A percentile compares a stretch with the other conserved stretches of the same genome.
These are phyloP conservation scores for Chymomyza procnemis DNA, from an alignment of 2,888 invertebrate species.

Conservation along the genomic window DNA sequence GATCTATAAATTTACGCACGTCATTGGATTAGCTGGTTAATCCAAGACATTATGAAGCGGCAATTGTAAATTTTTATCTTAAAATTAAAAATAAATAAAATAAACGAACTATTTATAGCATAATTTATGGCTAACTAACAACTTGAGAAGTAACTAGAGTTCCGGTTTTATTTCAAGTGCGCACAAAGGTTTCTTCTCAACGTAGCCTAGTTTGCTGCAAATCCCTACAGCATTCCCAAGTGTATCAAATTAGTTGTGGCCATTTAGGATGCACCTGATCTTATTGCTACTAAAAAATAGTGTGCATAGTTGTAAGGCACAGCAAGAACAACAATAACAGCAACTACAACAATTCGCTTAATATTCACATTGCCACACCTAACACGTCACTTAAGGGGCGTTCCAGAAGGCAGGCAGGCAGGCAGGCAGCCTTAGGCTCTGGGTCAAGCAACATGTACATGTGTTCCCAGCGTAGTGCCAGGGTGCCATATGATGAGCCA, in stretches of 20 bases:
- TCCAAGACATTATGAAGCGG: no score
- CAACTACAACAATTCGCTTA: conserved; percentile 1
- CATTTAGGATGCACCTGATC: conserved; percentile 11
- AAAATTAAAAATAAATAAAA: no score
- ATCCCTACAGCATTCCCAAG: conserved; percentile 7
- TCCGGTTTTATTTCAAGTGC: no score
- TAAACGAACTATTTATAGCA: no score
- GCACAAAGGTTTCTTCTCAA: no score
- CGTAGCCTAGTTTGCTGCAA: background rate
- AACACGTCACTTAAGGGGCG: background rate
- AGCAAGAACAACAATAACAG: background rate
- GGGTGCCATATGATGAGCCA: conserved; percentile 25
- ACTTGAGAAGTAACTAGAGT: no score
- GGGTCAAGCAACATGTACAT: conserved; percentile 45
- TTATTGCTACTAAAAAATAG: conserved; percentile 25
- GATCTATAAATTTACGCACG: no score
- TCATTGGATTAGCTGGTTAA: no score
- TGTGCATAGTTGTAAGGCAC: background rate
- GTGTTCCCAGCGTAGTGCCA: background rate
- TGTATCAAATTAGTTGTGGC: background rate
- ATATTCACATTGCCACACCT: conserved; percentile 10
- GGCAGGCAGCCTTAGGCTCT: conserved; percentile 50
- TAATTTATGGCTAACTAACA: no score
- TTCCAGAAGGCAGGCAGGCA: no score
- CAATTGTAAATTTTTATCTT: no score